A percentile compares a stretch with the other conserved stretches of the same genome.
Conservation (phyloP, 53 echinoderm and acorn worm genomes). For the Arbacia lixula region DNA sequence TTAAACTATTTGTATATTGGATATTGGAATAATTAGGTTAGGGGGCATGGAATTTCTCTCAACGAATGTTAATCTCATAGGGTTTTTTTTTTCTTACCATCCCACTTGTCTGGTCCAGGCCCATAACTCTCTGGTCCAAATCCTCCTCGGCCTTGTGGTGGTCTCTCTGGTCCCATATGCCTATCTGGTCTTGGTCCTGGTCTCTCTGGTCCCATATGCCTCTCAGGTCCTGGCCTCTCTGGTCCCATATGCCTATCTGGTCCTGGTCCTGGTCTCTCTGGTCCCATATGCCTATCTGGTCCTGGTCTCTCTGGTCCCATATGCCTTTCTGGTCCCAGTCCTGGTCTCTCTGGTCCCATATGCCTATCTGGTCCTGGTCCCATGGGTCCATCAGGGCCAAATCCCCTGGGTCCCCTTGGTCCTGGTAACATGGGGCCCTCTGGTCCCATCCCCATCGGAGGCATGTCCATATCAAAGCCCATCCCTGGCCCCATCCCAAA, state of each 20-base stretch:
- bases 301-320: no score
- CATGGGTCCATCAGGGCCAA: conserved; percentile 1
- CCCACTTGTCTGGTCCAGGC: conserved; percentile 44
- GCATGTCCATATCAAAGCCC: conserved; percentile 1
- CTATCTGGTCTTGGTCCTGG: neutral
- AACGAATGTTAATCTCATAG: no score
- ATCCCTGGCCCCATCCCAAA: conserved; percentile 2
- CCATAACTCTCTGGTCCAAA: conserved; percentile 20
- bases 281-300: neutral
- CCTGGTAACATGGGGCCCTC: neutral
- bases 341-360: neutral
- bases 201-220: neutral
- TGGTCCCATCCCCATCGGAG: conserved; percentile 24
- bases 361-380: neutral
- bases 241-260: neutral
- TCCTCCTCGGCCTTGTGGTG: neutral
- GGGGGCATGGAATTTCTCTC: no score
- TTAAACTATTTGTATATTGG: no score
- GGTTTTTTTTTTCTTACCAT: conserved; percentile 27
- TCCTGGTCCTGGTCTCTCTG: neutral
- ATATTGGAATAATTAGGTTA: no score
- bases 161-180: neutral
- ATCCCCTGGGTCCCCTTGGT: neutral
- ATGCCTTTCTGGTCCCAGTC: neutral
- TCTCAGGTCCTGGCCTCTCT: neutral